Evolutionary conservation across 2,888 invertebrate species (phyloP), one percentile per base, ranked within the genome.

Genomic region (Icerya purchasi): DNA sequence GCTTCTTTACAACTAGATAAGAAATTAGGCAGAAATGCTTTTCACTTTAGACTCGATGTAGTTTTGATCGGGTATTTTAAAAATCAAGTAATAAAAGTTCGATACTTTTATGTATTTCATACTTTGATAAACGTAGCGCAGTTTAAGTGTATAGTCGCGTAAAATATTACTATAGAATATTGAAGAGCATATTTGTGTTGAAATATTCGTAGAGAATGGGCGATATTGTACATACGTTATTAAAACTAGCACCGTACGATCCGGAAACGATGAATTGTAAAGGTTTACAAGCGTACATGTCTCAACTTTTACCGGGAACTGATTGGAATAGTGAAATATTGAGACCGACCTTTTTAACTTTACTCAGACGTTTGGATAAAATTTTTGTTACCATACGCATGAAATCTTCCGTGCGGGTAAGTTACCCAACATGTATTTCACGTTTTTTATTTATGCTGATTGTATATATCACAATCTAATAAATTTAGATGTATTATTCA

Each of bases 191-290:
- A 36, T 59, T 59, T 53, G 18, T 58, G 5, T 22, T 51, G 54
- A 58, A 66, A 63, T 60, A 65, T 57, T 72, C 73, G 50, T 71
- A 88, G 90, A 81, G 96, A 58, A 74, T 98, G 58, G 93, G 96
- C 1, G 98, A 98, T 68, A 89, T 98, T 64, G 96, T 97, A 0
- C 92, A 97, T 71, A 92, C 92, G 10, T 75, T 99, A 19, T 77
- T 99, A 20, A 98, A 99, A 75, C 86, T 98, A 21, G 93, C 97
- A 0, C 96, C 97, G 0, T 97, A 97, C 72, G 98, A 98, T 74
- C 88, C 94, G 0, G 85, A 86, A 66, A 94, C 97, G 0, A 94
- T 98, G 91, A 88, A 86, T 0, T 96, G 96, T 67, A 79, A 88
- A 36, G 96, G 96, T 0, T 74, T 97, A 0, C 90, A 92, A 68